phyloP scores from a whole-genome alignment of 2,113 vertebrate genomes.

The Gnathonemus longibarbis region DNA sequence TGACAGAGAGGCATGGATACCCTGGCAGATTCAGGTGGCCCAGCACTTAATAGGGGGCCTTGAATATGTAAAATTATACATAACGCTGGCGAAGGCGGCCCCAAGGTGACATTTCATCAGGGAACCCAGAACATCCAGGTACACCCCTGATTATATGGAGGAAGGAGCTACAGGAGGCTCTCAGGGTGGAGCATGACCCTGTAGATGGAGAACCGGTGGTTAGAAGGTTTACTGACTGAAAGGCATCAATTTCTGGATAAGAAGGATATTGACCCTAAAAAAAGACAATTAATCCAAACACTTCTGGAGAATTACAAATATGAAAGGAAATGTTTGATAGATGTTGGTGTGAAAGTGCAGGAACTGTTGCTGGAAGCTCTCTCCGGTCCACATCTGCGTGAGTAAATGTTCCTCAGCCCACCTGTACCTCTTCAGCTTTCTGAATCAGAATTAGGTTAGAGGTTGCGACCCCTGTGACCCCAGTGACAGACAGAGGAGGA shows the following conservation, averaged over 20 bases:
- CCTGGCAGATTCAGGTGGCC: neutral
- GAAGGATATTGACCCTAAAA: neutral
- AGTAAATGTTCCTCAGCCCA: neutral
- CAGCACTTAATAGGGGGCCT: neutral
- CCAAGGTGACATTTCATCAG: neutral
- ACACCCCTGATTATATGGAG: neutral
- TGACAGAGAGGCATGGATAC: neutral
- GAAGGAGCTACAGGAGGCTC: neutral
- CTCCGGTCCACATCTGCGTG: neutral
- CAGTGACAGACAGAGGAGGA: neutral
- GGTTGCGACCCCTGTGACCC: conserved; percentile 39
- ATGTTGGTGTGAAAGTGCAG: neutral
- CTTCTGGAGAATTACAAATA: neutral
- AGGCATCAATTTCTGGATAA: neutral
- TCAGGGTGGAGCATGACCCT: neutral
- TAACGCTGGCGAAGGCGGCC: neutral
- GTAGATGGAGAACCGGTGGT: neutral
- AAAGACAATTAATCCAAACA: neutral
- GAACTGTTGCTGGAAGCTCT: neutral
- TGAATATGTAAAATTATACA: no score
- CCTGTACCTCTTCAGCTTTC: conserved; percentile 19
- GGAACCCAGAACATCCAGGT: neutral
- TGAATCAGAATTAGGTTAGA: conserved; percentile 45
- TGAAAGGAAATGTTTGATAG: neutral
- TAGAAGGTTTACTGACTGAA: neutral